Conservation (phyloP, 2,797 vertebrate species). For the Lacerta bilineata region DNA sequence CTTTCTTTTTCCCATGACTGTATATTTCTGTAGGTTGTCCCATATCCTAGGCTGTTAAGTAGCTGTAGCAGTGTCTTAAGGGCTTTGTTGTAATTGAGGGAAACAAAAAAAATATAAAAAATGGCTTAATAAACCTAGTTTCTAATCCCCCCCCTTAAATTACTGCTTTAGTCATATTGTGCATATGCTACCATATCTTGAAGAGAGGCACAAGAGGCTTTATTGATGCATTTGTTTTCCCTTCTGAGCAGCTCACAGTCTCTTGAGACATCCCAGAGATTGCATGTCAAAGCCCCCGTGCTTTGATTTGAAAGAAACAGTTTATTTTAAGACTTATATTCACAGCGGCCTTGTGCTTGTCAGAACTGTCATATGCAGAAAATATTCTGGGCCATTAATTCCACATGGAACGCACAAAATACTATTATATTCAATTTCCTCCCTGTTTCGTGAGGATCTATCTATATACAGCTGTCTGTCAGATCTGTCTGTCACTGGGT, state of each 20-base stretch:
- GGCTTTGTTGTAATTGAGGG: conserved; percentile 19
- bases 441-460: conserved; percentile 10
- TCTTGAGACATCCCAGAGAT: conserved; percentile 14
- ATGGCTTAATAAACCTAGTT: conserved; percentile 22
- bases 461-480: not conserved
- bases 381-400: conserved; percentile 39
- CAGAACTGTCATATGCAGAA: conserved; percentile 9
- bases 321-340: conserved; percentile 35
- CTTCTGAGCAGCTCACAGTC: conserved; percentile 12
- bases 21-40: conserved; percentile 39
- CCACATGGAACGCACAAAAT: not conserved
- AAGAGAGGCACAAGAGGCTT: not conserved
- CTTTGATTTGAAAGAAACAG: conserved; percentile 12
- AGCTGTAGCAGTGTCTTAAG: not conserved
- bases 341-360: not conserved
- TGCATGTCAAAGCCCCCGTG: conserved; percentile 14
- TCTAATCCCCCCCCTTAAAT: not conserved
- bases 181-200: conserved; percentile 24
- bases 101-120: not conserved
- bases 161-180: conserved; percentile 32
- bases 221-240: conserved; percentile 2
- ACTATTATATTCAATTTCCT: not conserved
- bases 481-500: not conserved
- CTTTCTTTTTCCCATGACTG: not conserved
- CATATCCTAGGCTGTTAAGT: conserved; percentile 46